phyloP scores from a whole-genome alignment of 1,140 invertebrate genomes.

The Sesamia nonagrioides region DNA sequence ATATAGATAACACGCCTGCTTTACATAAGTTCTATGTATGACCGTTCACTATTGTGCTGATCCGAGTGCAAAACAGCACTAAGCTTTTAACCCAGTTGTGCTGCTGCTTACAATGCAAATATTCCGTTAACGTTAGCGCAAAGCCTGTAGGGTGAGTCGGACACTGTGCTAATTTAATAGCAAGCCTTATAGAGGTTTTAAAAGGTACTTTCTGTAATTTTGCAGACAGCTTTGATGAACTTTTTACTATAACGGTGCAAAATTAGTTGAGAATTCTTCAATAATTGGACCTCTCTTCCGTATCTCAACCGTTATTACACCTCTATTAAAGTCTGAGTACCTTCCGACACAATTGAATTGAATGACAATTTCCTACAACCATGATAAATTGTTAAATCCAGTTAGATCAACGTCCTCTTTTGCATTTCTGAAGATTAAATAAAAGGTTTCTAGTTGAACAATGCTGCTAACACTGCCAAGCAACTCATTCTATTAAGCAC shows the following conservation, averaged over 20 bases:
- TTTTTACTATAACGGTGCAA: slow-evolving; percentile 26
- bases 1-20: slow-evolving; percentile 42
- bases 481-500: slow-evolving; percentile 18
- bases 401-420: slow-evolving; percentile 3
- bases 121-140: slow-evolving; percentile 66
- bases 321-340: too few species aligned
- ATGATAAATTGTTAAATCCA: neutral
- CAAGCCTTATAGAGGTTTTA: slow-evolving; percentile 22
- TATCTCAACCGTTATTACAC: neutral
- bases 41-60: slow-evolving; percentile 60
- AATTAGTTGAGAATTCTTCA: slow-evolving; percentile 9
- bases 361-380: neutral
- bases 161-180: slow-evolving; percentile 67
- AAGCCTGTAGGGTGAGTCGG: slow-evolving; percentile 51
- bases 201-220: slow-evolving; percentile 12
- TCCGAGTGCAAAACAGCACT: slow-evolving; percentile 63
- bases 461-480: neutral
- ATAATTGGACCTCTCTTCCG: neutral
- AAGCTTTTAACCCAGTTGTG: slow-evolving; percentile 78
- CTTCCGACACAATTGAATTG: neutral
- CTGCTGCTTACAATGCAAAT: slow-evolving; percentile 65
- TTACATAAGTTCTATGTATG: slow-evolving; percentile 52
- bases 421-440: slow-evolving; percentile 3
- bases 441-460: neutral
- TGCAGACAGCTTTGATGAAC: neutral